Conservation (phyloP, 2,888 invertebrate genomes). For the Apodemia hepburni region DNA sequence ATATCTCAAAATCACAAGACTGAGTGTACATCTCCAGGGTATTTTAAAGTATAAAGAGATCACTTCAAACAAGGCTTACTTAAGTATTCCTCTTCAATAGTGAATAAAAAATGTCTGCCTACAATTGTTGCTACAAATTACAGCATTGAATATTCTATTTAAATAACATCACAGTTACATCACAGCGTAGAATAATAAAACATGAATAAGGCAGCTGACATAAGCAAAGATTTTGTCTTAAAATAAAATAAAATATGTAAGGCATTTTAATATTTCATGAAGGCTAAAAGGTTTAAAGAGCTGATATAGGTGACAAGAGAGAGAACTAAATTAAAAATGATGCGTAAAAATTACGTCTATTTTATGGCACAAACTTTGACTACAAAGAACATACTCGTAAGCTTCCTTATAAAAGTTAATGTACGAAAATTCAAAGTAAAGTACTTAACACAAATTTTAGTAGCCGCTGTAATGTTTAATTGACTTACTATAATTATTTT, state of each 20-base stretch:
- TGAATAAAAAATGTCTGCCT: constrained; percentile 58
- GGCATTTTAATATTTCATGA: background rate
- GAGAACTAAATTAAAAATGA: background rate
- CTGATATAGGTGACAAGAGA: background rate
- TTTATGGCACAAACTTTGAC: background rate
- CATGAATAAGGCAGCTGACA: constrained; percentile 58
- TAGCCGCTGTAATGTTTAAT: no score
- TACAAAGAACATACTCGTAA: background rate
- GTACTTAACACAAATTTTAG: no score
- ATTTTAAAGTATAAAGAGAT: constrained; percentile 35
- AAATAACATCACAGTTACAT: constrained; percentile 52
- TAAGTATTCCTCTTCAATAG: constrained; percentile 57
- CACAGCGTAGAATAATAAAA: constrained; percentile 65
- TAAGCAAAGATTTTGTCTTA: background rate
- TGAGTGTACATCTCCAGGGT: background rate
- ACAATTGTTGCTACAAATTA: constrained; percentile 48
- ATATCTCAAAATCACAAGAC: background rate
- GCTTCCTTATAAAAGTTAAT: no score
- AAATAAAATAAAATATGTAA: background rate
- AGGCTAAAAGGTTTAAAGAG: background rate
- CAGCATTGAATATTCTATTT: background rate
- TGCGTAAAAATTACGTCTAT: background rate
- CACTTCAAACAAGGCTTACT: constrained; percentile 38
- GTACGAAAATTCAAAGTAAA: no score
- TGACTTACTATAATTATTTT: no score